Conservation (phyloP, 2,797 vertebrate genomes). For the Diceros bicornis region DNA sequence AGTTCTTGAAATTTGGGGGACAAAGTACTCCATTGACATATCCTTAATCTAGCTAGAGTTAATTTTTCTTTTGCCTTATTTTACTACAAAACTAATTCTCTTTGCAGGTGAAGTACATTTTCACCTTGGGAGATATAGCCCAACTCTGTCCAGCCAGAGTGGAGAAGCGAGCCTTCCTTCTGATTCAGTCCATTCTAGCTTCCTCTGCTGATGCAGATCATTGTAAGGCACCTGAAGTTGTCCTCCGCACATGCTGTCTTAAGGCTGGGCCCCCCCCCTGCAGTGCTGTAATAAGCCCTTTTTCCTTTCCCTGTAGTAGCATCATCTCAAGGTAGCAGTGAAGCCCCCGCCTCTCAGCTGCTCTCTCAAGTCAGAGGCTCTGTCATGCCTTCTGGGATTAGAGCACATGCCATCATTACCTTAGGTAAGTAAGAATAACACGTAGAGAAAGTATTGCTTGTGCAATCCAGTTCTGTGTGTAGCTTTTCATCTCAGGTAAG, state of each 20-base stretch:
- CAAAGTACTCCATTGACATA: not conserved
- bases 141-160: slow-evolving; percentile 95
- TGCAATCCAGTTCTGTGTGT: not conserved
- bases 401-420: slow-evolving; percentile 96
- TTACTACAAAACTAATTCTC: slow-evolving; percentile 64
- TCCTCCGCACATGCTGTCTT: fast-evolving
- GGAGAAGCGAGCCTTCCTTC: slow-evolving; percentile 92
- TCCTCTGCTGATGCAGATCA: slow-evolving; percentile 85
- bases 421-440: slow-evolving; percentile 92
- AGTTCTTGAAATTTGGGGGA: not conserved
- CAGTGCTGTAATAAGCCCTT: not conserved
- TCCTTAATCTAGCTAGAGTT: not conserved
- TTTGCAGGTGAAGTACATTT: slow-evolving; percentile 94
- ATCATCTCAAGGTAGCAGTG: slow-evolving; percentile 70
- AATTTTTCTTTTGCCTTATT: slow-evolving; percentile 52
- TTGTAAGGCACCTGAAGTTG: slow-evolving; percentile 86
- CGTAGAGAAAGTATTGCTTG: not conserved
- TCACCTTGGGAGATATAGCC: slow-evolving; percentile 94
- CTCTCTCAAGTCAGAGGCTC: slow-evolving; percentile 93
- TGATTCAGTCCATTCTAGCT: slow-evolving; percentile 95
- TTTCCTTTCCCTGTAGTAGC: slow-evolving; percentile 69
- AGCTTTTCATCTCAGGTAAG: not conserved
- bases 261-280: not conserved
- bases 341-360: slow-evolving; percentile 88
- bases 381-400: slow-evolving; percentile 91